phyloP scores from a whole-genome alignment of 2,113 vertebrate species.

The Colinus virginianus region DNA sequence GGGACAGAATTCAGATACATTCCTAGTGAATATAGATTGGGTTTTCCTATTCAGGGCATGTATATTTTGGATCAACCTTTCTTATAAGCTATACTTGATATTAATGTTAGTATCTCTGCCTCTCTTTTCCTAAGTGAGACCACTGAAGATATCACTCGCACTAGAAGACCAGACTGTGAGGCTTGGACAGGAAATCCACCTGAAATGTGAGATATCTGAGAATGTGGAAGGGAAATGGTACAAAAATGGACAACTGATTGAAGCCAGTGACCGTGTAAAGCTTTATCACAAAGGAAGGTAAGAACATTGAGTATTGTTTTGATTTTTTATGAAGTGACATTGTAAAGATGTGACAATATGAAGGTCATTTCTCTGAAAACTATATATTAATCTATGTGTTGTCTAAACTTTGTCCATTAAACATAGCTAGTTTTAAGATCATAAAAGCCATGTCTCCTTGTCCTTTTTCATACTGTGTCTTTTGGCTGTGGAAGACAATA shows the following conservation, averaged over 20 bases:
- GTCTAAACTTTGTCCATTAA: not conserved
- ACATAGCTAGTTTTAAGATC: not conserved
- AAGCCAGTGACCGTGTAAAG: conserved; percentile 88
- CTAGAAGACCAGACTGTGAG: conserved; percentile 86
- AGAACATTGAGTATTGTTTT: not conserved
- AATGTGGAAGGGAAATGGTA: conserved; percentile 94
- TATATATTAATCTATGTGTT: not conserved
- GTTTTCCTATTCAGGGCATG: not conserved
- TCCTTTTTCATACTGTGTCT: not conserved
- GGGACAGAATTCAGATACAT: not conserved
- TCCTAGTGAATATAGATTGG: not conserved
- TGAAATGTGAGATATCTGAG: conserved; percentile 95
- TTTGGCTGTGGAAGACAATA: not conserved
- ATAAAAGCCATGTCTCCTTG: not conserved
- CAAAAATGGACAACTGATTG: conserved; percentile 91
- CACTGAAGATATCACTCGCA: conserved; percentile 90
- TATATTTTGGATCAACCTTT: not conserved
- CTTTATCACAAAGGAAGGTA: conserved; percentile 92
- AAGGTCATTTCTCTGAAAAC: not conserved
- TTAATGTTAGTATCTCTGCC: not conserved
- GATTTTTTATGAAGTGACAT: not conserved
- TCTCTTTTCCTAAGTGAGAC: conserved; percentile 85
- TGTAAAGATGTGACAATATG: not conserved
- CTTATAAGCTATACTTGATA: not conserved
- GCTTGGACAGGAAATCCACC: conserved; percentile 89